phyloP scores from a whole-genome alignment of 1,140 invertebrate species.

The Drosophila littoralis region DNA sequence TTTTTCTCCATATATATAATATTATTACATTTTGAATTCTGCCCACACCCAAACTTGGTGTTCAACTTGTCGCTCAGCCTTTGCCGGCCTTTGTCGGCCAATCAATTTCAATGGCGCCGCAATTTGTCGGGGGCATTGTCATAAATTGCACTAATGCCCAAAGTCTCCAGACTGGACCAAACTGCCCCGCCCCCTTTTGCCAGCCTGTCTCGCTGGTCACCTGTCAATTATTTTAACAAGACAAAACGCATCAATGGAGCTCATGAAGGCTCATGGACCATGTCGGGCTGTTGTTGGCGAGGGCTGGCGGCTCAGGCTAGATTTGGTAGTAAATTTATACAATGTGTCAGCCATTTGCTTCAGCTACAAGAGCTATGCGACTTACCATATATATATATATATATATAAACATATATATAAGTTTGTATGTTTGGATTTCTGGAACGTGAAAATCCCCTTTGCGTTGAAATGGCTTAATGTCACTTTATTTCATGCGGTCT shows the following conservation, averaged over 20 bases:
- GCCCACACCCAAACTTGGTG: too few relatives aligned
- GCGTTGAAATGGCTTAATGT: constrained; percentile 82
- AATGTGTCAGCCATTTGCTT: constrained; percentile 60
- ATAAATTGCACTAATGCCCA: constrained; percentile 73
- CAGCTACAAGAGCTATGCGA: constrained; percentile 53
- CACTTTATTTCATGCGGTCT: constrained; percentile 80
- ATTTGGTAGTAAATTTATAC: constrained; percentile 60
- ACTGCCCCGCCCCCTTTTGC: neutral
- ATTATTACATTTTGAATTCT: too few relatives aligned
- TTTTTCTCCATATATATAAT: too few relatives aligned
- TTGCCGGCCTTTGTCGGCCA: constrained; percentile 27
- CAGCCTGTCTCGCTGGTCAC: constrained; percentile 41
- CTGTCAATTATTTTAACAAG: constrained; percentile 82
- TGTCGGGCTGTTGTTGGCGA: constrained; percentile 3
- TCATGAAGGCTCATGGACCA: constrained; percentile 31
- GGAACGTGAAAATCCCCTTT: constrained; percentile 71
- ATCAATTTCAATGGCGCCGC: constrained; percentile 70
- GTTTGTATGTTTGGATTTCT: constrained; percentile 6
- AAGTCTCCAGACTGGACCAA: constrained; percentile 6
- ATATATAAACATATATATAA: constrained; percentile 36
- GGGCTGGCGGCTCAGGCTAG: constrained; percentile 33
- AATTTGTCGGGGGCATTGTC: constrained; percentile 69
- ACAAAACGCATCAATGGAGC: constrained; percentile 75
- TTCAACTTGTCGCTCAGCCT: neutral
- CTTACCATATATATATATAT: constrained; percentile 40